These are phyloP conservation scores for Oceanites oceanicus DNA, from an alignment of 2,113 vertebrate genomes.

Conservation along the genomic window DNA sequence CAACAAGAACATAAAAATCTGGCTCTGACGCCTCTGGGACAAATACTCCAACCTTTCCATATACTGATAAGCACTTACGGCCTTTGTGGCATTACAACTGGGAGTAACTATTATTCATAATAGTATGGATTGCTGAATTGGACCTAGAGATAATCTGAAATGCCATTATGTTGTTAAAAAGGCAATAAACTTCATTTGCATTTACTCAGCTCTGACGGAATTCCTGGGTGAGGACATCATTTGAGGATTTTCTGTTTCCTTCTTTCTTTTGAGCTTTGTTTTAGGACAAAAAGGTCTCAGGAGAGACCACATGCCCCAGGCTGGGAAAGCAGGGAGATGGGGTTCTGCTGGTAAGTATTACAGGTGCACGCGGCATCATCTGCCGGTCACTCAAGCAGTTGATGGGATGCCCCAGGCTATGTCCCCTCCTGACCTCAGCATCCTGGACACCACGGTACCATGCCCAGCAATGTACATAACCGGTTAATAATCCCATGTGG, in stretches of 20 bases:
- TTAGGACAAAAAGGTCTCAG: background rate
- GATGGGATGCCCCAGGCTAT: background rate
- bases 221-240: background rate
- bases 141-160: background rate
- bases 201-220: background rate
- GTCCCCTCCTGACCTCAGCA: background rate
- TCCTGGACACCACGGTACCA: background rate
- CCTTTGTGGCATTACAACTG: background rate
- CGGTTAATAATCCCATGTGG: background rate
- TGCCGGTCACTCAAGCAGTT: background rate
- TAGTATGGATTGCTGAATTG: background rate
- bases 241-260: background rate
- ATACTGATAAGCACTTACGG: background rate
- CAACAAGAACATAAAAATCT: background rate
- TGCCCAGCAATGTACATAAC: background rate
- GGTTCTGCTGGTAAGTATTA: background rate
- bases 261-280: background rate
- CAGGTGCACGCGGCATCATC: background rate
- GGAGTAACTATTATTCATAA: background rate
- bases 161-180: background rate
- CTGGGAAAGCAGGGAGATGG: accelerated
- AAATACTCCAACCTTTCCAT: background rate
- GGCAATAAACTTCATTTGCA: background rate
- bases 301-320: background rate
- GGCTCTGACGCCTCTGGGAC: background rate